A percentile compares a stretch with the other conserved stretches of the same genome.
Evolutionary conservation across 2,888 invertebrate genomes (phyloP).

Genomic region (Smittia sp.): DNA sequence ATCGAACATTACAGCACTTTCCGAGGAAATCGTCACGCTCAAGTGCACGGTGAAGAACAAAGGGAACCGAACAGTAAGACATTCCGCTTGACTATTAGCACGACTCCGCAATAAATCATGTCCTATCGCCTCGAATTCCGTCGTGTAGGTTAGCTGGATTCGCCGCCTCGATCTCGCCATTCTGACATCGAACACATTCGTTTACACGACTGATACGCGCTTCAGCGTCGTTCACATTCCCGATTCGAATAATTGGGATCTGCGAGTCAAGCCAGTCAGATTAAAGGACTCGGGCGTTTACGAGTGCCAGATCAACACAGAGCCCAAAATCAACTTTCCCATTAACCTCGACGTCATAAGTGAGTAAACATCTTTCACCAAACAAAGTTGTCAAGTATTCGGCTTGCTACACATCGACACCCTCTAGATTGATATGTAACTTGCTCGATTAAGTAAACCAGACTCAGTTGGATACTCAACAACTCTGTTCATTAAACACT

Average conservation of each 20-base stretch:
- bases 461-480: neutral
- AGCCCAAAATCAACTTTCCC: slow-evolving; percentile 84
- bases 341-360: slow-evolving; percentile 67
- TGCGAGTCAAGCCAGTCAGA: slow-evolving; percentile 80
- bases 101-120: slow-evolving; percentile 22
- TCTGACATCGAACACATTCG: slow-evolving; percentile 74
- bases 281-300: slow-evolving; percentile 79
- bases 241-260: slow-evolving; percentile 82
- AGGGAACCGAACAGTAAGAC: slow-evolving; percentile 37
- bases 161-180: slow-evolving; percentile 78
- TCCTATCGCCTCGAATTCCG: slow-evolving; percentile 8
- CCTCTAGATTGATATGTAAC: no score
- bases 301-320: slow-evolving; percentile 75
- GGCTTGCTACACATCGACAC: no score
- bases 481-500: no score
- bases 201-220: slow-evolving; percentile 82
- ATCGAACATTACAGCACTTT: slow-evolving; percentile 32
- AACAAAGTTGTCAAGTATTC: no score
- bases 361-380: slow-evolving; percentile 16
- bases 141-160: slow-evolving; percentile 55
- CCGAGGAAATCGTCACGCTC: slow-evolving; percentile 18
- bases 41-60: slow-evolving; percentile 35
- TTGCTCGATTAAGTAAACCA: neutral
- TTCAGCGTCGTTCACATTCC: slow-evolving; percentile 83
- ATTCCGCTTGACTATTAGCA: slow-evolving; percentile 17